Evolutionary conservation across 2,888 invertebrate genomes (phyloP).

Genomic region (Tinea trinotella): DNA sequence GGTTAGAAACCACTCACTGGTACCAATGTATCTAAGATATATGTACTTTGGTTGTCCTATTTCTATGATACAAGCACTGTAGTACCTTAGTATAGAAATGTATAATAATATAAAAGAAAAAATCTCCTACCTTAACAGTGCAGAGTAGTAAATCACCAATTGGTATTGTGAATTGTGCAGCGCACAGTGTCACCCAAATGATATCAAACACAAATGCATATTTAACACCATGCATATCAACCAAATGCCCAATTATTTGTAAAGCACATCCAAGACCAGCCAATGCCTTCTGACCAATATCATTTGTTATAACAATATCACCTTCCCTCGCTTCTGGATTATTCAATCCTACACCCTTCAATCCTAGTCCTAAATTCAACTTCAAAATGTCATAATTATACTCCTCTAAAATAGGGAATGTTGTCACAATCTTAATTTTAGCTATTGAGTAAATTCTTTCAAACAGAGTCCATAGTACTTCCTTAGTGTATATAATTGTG

Average conservation of each 20-base stretch:
- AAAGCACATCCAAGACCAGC: constrained; percentile 52
- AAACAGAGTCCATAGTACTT: constrained; percentile 41
- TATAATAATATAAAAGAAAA: constrained; percentile 23
- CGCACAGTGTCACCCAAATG: constrained; percentile 46
- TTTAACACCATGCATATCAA: constrained; percentile 47
- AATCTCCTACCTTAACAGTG: constrained; percentile 47
- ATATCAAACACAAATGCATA: constrained; percentile 49
- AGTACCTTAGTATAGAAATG: no score
- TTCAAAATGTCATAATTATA: constrained; percentile 37
- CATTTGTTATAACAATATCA: constrained; percentile 37
- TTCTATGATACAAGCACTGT: no score
- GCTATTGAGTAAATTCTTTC: constrained; percentile 51
- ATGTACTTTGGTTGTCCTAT: no score
- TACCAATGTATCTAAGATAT: no score
- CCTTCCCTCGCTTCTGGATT: constrained; percentile 33
- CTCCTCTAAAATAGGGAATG: constrained; percentile 55
- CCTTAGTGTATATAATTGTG: constrained; percentile 45
- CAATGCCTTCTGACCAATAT: constrained; percentile 44
- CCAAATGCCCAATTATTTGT: constrained; percentile 54
- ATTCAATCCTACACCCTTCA: constrained; percentile 24
- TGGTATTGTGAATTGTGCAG: constrained; percentile 35
- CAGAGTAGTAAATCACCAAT: constrained; percentile 39
- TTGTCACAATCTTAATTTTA: constrained; percentile 51
- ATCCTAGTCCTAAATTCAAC: constrained; percentile 35
- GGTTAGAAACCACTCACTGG: no score